Conservation (phyloP, 2,113 vertebrate species). For the Cepphus grylle region DNA sequence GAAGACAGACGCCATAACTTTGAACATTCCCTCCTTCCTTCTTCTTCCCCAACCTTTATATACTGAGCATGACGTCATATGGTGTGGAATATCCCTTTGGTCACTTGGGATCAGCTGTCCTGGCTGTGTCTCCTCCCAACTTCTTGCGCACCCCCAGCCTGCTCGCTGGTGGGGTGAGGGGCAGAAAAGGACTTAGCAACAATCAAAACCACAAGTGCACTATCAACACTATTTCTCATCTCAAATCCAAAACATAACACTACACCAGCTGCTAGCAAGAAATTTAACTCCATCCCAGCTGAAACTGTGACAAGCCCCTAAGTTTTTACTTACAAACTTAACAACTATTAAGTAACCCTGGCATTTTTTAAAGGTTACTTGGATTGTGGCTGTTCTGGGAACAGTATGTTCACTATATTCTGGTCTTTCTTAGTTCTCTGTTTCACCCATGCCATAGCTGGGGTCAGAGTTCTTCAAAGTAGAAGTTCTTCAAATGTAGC, state of each 20-base stretch:
- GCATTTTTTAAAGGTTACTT: neutral
- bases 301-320: neutral
- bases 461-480: neutral
- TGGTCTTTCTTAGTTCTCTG: neutral
- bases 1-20: neutral
- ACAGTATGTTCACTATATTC: neutral
- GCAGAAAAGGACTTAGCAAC: neutral
- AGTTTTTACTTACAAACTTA: neutral
- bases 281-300: neutral
- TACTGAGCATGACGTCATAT: neutral
- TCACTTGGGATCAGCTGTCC: neutral
- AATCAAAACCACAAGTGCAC: neutral
- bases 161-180: neutral
- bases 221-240: neutral
- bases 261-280: neutral
- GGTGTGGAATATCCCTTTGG: neutral
- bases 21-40: neutral
- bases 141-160: neutral
- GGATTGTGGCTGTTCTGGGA: neutral
- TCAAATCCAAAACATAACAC: neutral
- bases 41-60: neutral
- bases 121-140: neutral
- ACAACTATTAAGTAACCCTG: neutral
- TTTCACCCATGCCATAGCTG: neutral
- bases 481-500: neutral